A percentile compares a stretch with the other conserved stretches of the same genome.
Conservation (phyloP, 2,113 vertebrate genomes). For the Bambusicola thoracicus region DNA sequence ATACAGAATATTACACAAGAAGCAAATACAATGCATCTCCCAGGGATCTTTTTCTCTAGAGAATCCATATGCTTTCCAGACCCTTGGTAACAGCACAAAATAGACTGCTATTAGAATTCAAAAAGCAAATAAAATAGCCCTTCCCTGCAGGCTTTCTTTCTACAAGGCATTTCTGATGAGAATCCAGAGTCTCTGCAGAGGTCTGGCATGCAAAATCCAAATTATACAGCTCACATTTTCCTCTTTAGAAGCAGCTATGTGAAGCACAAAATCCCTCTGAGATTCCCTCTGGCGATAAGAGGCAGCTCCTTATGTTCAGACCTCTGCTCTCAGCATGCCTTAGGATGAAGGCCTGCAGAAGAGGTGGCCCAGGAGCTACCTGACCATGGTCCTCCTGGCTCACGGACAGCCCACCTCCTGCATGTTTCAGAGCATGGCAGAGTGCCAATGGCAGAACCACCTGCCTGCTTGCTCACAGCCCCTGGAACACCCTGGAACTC, state of each 20-base stretch:
- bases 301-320: slow-evolving; percentile 11
- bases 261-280: slow-evolving; percentile 40
- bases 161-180: slow-evolving; percentile 55
- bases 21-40: neutral
- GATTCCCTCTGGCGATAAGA: neutral
- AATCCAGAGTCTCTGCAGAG: slow-evolving; percentile 48
- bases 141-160: slow-evolving; percentile 48
- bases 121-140: slow-evolving; percentile 60
- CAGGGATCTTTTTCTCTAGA: slow-evolving; percentile 21
- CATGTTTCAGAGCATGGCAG: neutral
- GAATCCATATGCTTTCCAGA: slow-evolving; percentile 36
- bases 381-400: neutral
- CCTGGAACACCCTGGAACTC: neutral
- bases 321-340: neutral
- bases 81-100: neutral
- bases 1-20: neutral
- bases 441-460: neutral
- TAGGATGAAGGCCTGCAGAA: neutral
- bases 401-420: neutral
- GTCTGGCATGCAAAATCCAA: slow-evolving; percentile 38
- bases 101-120: slow-evolving; percentile 51
- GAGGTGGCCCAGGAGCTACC: neutral
- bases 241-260: slow-evolving; percentile 19
- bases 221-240: slow-evolving; percentile 26
- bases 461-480: neutral